These are phyloP conservation scores for Neoniphon sammara DNA, from an alignment of 2,797 vertebrate genomes.

Conservation along the genomic window DNA sequence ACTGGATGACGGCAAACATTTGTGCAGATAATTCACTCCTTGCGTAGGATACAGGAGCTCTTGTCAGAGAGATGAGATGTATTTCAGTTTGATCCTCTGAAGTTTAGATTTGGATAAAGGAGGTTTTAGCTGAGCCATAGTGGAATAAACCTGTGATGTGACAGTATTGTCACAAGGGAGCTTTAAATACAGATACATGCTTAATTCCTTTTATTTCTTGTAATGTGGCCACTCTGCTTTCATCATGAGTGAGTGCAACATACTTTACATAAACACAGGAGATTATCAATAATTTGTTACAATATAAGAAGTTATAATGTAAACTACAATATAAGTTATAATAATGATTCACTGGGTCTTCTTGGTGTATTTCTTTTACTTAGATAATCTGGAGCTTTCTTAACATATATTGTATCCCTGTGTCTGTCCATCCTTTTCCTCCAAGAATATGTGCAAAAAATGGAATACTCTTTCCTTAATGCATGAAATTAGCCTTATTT, in stretches of 20 bases:
- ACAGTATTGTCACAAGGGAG: conserved; percentile 1
- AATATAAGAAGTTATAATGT: too few relatives aligned
- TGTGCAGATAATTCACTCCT: conserved; percentile 21
- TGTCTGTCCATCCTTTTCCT: neutral
- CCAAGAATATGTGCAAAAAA: neutral
- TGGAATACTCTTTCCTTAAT: neutral
- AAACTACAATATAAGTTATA: too few relatives aligned
- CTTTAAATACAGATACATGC: neutral
- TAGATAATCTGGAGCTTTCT: neutral
- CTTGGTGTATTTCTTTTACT: too few relatives aligned
- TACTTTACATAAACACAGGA: too few relatives aligned
- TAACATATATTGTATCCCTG: neutral
- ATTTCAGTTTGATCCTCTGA: conserved; percentile 12
- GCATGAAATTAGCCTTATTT: neutral
- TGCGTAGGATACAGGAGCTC: conserved; percentile 20
- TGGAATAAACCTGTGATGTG: conserved; percentile 18
- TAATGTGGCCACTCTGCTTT: neutral
- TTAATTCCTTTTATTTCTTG: neutral
- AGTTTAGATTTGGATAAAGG: conserved; percentile 37
- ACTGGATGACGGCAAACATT: neutral
- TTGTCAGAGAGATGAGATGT: conserved; percentile 28
- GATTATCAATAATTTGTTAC: too few relatives aligned
- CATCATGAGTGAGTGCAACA: neutral
- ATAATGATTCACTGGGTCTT: too few relatives aligned
- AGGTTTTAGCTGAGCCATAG: conserved; percentile 10